A percentile compares a stretch with the other conserved stretches of the same genome.
Conservation (phyloP, 1,140 invertebrate genomes). For the Paraescarpia echinospica region DNA sequence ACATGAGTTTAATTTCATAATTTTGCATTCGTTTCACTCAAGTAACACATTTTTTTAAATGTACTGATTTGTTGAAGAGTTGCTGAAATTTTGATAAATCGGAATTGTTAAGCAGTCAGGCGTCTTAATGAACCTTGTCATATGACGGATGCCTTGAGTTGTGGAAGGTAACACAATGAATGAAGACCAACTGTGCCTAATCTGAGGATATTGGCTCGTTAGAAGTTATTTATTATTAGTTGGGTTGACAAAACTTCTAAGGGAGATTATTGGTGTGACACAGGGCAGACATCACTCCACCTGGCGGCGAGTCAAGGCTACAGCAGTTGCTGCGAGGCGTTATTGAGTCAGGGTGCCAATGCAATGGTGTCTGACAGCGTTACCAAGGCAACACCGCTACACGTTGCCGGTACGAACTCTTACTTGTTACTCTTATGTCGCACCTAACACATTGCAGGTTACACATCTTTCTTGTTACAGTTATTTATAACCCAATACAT, state of each 20-base stretch:
- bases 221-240: too few relatives aligned
- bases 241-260: neutral
- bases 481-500: too few relatives aligned
- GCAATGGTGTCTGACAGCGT: constrained; percentile 63
- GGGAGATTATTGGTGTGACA: constrained; percentile 7
- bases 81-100: neutral
- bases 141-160: too few relatives aligned
- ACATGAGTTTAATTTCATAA: too few relatives aligned
- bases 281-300: constrained; percentile 64
- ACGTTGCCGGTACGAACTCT: constrained; percentile 49
- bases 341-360: constrained; percentile 66
- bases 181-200: neutral
- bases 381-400: constrained; percentile 53
- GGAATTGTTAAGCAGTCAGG: neutral
- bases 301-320: constrained; percentile 64
- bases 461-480: too few relatives aligned
- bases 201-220: too few relatives aligned
- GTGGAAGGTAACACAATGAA: neutral
- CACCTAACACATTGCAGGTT: too few relatives aligned
- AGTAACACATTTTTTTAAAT: neutral
- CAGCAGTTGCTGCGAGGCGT: constrained; percentile 61
- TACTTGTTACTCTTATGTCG: too few relatives aligned
- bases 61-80: neutral
- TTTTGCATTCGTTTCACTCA: too few relatives aligned
- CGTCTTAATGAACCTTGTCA: too few relatives aligned